These are phyloP conservation scores for Myotis findleyi DNA, from an alignment of 2,797 vertebrate genomes.

Conservation along the genomic window DNA sequence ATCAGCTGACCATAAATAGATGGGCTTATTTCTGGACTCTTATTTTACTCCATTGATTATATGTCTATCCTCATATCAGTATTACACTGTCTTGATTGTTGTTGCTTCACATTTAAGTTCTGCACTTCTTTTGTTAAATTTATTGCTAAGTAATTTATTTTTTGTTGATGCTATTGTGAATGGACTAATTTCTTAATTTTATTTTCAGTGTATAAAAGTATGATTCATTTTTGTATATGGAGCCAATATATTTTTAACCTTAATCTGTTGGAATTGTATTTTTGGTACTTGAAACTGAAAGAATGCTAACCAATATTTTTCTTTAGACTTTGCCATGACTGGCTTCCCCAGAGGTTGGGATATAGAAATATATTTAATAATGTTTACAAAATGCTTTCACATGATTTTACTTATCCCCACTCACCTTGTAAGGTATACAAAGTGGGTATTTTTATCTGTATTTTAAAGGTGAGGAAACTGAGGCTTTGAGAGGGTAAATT, in stretches of 20 bases:
- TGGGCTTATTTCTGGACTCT: neutral
- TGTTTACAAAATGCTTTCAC: neutral
- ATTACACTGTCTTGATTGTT: neutral
- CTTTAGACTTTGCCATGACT: neutral
- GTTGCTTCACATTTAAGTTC: neutral
- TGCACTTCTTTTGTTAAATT: neutral
- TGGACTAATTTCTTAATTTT: slow-evolving; percentile 25
- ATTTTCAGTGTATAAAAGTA: neutral
- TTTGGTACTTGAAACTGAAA: slow-evolving; percentile 20
- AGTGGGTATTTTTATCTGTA: neutral
- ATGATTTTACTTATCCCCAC: neutral
- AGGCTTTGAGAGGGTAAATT: neutral
- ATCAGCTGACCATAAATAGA: neutral
- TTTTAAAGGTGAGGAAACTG: neutral
- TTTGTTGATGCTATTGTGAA: neutral
- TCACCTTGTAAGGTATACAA: neutral
- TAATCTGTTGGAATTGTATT: neutral
- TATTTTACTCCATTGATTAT: neutral
- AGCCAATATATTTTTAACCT: neutral
- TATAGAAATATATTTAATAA: neutral
- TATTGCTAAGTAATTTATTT: neutral
- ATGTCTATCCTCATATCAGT: neutral
- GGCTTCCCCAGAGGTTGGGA: neutral
- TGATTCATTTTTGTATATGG: neutral
- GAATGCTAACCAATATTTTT: neutral